These are phyloP conservation scores for Clamator glandarius DNA, from an alignment of 2,797 vertebrate species.

Conservation along the genomic window DNA sequence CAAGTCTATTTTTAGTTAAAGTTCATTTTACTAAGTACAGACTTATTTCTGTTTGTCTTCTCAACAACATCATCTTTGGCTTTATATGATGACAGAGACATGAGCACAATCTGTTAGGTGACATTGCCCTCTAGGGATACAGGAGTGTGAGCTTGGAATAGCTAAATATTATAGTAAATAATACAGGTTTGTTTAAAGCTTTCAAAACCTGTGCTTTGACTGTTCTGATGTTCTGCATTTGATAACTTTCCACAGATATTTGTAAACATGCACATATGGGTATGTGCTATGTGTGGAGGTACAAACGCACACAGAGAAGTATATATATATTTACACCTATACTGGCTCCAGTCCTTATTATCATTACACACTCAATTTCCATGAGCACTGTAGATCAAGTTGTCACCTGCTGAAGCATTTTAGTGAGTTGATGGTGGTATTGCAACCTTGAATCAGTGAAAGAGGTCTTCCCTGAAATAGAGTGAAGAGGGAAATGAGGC, in stretches of 20 bases:
- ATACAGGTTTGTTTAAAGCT: neutral
- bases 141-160: neutral
- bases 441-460: neutral
- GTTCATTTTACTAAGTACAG: neutral
- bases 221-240: neutral
- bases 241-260: neutral
- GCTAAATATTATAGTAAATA: neutral
- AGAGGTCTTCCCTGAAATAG: neutral
- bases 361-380: neutral
- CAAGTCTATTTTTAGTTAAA: neutral
- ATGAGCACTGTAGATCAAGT: neutral
- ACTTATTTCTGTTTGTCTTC: neutral
- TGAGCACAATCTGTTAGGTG: neutral
- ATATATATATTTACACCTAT: neutral
- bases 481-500: neutral
- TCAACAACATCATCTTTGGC: neutral
- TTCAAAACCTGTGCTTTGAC: neutral
- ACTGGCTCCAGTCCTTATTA: neutral
- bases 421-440: neutral
- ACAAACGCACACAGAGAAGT: neutral
- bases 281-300: neutral
- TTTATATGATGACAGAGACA: neutral
- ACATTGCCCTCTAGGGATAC: conserved; percentile 23
- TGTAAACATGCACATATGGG: neutral
- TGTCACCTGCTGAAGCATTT: neutral